Conservation (phyloP, 2,113 vertebrate species). For the Euleptes europaea region DNA sequence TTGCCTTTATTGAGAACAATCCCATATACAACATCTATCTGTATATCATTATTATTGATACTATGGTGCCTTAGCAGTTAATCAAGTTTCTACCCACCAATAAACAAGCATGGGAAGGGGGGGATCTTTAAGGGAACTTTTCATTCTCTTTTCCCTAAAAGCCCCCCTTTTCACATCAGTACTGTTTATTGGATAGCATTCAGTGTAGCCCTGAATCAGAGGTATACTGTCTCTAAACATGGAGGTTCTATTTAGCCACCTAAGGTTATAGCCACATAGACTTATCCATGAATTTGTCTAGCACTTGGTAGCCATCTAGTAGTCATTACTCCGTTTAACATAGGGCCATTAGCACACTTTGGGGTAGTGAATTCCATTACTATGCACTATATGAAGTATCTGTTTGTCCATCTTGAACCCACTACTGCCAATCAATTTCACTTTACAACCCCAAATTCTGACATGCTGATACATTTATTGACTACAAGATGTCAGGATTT, state of each 20-base stretch:
- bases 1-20: no score
- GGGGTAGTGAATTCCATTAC: background rate
- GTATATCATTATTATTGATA: background rate
- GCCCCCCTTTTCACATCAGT: background rate
- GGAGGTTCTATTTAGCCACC: background rate
- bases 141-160: no score
- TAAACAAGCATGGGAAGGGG: background rate
- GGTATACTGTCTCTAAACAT: background rate
- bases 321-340: background rate
- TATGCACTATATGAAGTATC: background rate
- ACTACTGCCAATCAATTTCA: background rate
- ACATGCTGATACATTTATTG: background rate
- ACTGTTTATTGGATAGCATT: background rate
- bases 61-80: background rate
- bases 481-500: background rate
- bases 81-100: background rate
- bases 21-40: no score
- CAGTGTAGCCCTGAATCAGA: background rate
- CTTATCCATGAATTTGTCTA: background rate
- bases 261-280: background rate
- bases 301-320: background rate
- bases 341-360: no score
- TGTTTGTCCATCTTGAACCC: background rate
- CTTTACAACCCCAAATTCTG: background rate
- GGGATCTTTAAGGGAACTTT: background rate